Evolutionary conservation across 2,888 invertebrate genomes (phyloP), one percentile per base, ranked within the genome.

Genomic region (Desoria tigrina): DNA sequence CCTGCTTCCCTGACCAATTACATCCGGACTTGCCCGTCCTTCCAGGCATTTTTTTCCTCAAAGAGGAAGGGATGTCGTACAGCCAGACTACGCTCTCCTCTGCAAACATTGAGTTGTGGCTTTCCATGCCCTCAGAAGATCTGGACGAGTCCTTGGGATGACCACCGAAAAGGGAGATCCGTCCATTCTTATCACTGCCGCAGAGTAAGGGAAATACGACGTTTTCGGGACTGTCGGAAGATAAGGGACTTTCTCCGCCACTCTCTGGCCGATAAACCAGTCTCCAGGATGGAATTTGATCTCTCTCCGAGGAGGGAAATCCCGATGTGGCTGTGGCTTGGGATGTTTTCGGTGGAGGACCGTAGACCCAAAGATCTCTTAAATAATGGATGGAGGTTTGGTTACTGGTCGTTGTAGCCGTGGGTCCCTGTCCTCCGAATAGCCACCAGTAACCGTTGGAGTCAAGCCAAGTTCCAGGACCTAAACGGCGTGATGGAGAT

Each of bases 361-460:
- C 64, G 50, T 70, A 74, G 11, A 59, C 53, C 74, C 74, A 74
- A 3, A 74, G 45, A 51, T 64, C 64, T 37, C 68, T 65, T n/a
- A 62, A 54, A 32, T 49, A 65, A 28, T 55, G 55, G 37, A 65
- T 55, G 24, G 68, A 37, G 27, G 57, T 16, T 16, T 21, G n/a
- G 6, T 61, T 53, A 1, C 39, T 18, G 42, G 53, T 49, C 18
- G 21, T 28, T 2, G 28, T 6, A 14, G 58, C 42, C 3, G 63
- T 42, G 50, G 63, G 67, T 11, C 65, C 65, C 59, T 72, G 71
- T 11, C 77, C 77, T 37, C 77, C 77, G 56, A 76, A 77, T 26
- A 77, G 54, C 73, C 72, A 77, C 77, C 75, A 77, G 60, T 69
- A 66, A 24, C 69, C 68, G 21, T 49, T 61, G 63, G 68, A 60